Conservation (phyloP, 92 coral and sea anemone genomes). For the Nematostella vectensis region DNA sequence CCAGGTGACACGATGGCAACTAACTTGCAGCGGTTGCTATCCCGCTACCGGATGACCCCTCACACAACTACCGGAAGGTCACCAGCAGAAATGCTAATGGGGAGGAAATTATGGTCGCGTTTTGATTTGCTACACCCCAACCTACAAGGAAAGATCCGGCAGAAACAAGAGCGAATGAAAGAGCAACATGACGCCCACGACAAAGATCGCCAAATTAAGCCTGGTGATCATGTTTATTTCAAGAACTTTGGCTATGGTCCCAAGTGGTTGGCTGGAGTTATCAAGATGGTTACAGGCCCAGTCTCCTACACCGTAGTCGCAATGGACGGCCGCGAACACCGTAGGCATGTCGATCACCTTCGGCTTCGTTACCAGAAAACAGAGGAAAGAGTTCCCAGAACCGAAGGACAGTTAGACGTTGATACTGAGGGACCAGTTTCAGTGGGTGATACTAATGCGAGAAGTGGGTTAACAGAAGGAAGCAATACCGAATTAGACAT, state of each 20-base stretch:
- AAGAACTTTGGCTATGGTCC: slow-evolving; percentile 18
- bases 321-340: slow-evolving; percentile 14
- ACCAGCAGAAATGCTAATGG: slow-evolving; percentile 39
- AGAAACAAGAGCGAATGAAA: slow-evolving; percentile 28
- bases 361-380: slow-evolving; percentile 3
- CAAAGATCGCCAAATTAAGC: slow-evolving; percentile 7
- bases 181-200: slow-evolving; percentile 19
- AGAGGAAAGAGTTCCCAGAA: not conserved
- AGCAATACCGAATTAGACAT: not conserved
- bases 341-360: slow-evolving; percentile 36
- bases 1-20: slow-evolving; percentile 25
- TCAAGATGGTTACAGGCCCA: slow-evolving; percentile 38
- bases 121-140: slow-evolving; percentile 40
- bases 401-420: not conserved
- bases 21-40: slow-evolving; percentile 13
- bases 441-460: not conserved
- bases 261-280: slow-evolving; percentile 29
- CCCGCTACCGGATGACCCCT: slow-evolving; percentile 21
- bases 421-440: not conserved
- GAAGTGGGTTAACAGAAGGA: not conserved
- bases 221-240: slow-evolving; percentile 24
- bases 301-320: slow-evolving; percentile 14
- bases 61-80: slow-evolving; percentile 42
- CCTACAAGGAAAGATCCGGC: slow-evolving; percentile 32
- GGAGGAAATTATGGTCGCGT: slow-evolving; percentile 35